Base-by-base conservation (phyloP, 2,797 vertebrate genomes). In the Pseudopleuronectes americanus region DNA sequence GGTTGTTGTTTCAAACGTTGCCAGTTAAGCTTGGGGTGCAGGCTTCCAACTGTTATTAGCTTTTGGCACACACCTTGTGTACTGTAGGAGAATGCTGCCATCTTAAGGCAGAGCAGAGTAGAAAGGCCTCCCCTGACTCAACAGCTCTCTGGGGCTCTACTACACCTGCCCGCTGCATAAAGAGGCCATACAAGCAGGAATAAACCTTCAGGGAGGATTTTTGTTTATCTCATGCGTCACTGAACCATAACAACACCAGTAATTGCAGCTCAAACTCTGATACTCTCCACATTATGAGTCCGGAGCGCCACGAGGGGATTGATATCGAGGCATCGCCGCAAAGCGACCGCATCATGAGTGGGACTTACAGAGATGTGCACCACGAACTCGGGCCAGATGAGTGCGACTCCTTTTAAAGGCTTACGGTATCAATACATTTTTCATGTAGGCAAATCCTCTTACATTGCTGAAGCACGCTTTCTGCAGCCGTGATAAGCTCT, bases 41-140 rank as follows among this genome's bases (percentile, higher is more conserved):
- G 57, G 64, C 61, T 31, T 49, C 41, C 43, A 77, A 68, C 31
- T 63, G 64, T 58, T 77, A 71, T 83, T 83, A 53, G 62, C 48
- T 76, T 57, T 58, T 64, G 68, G 26, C 22, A 67, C 38, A 1
- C 12, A 13, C 33, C 4, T 43, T 43, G 19, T 62, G 16, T 57
- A 72, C 62, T 64, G 33, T 70, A 81, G 74, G 83, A 76, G 76
- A 86, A 89, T 79, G 76, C 89, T 93, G 90, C 90, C 92, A 90
- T 91, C 91, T 90, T 83, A 88, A 93, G 92, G 91, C 84, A 71
- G 73, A 52, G 52, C 57, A 49, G 83, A 79, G 75, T 9, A 80
- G 65, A 74, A 36, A 69, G 47, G 21, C 57, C 69, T 69, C 60
- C 71, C 57, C 67, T 8, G 48, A 74, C 48, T 77, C 61, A 43